phyloP scores from a whole-genome alignment of 2,113 vertebrate species.

The Regulus satrapa region DNA sequence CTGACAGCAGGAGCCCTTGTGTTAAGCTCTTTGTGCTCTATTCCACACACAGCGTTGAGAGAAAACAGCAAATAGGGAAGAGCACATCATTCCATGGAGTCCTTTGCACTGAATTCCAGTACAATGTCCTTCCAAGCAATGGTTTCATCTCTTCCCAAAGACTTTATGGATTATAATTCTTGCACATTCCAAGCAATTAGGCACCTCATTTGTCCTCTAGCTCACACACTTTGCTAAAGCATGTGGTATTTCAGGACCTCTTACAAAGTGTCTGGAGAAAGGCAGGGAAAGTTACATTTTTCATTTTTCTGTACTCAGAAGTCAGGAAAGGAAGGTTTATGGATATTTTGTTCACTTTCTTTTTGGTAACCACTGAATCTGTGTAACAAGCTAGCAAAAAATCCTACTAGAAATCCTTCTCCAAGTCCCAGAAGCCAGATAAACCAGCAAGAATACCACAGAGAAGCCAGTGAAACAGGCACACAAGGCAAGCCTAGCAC shows the following conservation, averaged over 20 bases:
- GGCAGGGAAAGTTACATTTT: background rate
- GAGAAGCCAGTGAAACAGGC: rapidly evolving
- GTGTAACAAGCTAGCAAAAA: background rate
- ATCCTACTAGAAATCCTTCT: background rate
- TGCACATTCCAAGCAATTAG: background rate
- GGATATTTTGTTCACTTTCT: background rate
- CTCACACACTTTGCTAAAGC: background rate
- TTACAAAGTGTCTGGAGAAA: background rate
- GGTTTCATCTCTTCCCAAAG: background rate
- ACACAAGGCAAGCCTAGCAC: too few species aligned
- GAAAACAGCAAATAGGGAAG: background rate
- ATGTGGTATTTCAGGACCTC: background rate
- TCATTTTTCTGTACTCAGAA: background rate
- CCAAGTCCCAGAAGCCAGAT: background rate
- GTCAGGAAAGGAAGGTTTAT: background rate
- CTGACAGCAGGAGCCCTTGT: background rate
- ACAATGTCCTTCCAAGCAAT: background rate
- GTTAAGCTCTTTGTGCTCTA: background rate
- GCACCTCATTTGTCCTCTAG: background rate
- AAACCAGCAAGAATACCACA: background rate
- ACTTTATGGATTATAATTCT: background rate
- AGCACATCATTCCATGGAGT: background rate
- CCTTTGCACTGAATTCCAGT: background rate
- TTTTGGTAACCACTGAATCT: background rate
- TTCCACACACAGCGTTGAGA: rapidly evolving